Evolutionary conservation across 2,797 vertebrate species (phyloP), one percentile per base, ranked within the genome.

Genomic region (Lutjanus argentimaculatus): DNA sequence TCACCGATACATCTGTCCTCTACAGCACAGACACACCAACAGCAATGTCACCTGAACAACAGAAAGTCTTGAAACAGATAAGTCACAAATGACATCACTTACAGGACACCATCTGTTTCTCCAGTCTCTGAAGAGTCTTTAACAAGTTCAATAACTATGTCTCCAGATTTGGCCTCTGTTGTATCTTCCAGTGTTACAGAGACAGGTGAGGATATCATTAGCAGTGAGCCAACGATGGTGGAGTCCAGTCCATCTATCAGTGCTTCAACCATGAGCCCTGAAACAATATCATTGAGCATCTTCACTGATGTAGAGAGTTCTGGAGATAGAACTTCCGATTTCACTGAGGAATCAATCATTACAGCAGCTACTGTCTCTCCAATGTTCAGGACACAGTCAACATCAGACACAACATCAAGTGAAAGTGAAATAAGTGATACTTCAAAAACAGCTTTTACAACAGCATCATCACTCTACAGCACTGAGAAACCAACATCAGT

Each of bases 241-340:
- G 48, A 62, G 22, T 56, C 25, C 2, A 43, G 12, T 63, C 56
- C 80, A 53, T 53, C 69, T 2, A 1, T 62, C 4, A 36, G 1
- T 30, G 57, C 30, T 63, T 49, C 68, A 43, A 68, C 63, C 2
- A 17, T 25, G 3, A 11, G 1, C 12, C 15, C 62, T 49, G 56
- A 66, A 21, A 53, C 12, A 40, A 0, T 9, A 46, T 65, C 75
- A 15, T 2, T 43, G 30, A 36, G 30, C 30, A 36, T 6, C 30
- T 36, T 36, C 30, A 36, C 58, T 25, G 6, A 36, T 69, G 2
- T n/a, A 17, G 73, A 80, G 15, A 67, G 72, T 22, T 88, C 87
- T 36, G 84, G 63, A 63, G 83, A 79, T 10, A 64, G 67, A 13
- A 45, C 30, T 3, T 21, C 30, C 10, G 48, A 59, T 53, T 30